phyloP scores from a whole-genome alignment of 2,113 vertebrate genomes.

The Nestor notabilis region DNA sequence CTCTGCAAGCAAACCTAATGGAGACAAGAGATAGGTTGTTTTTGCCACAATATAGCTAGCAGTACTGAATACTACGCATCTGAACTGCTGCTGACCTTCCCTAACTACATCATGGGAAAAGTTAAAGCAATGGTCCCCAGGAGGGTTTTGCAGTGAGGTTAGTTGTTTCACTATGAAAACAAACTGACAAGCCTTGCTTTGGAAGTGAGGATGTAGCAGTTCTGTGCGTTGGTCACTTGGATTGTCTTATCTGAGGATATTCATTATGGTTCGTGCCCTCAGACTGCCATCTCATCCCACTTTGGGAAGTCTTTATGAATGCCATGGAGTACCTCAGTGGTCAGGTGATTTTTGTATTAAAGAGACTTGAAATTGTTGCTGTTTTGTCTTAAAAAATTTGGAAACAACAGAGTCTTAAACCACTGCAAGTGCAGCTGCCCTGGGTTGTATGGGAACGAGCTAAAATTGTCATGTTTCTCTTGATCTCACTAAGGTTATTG shows the following conservation, averaged over 20 bases:
- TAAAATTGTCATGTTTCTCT: background rate
- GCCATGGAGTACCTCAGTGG: background rate
- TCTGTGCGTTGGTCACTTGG: background rate
- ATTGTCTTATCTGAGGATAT: background rate
- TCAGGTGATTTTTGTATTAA: background rate
- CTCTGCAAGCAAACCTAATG: background rate
- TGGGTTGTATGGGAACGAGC: background rate
- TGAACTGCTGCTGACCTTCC: slow-evolving; percentile 12
- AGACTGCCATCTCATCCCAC: background rate
- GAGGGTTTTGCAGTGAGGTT: background rate
- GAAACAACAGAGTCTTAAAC: background rate
- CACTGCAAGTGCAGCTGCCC: background rate
- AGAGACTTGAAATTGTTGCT: background rate
- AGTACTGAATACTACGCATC: background rate
- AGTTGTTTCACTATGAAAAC: slow-evolving; percentile 1
- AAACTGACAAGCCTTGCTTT: background rate
- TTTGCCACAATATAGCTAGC: background rate
- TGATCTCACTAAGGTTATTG: background rate
- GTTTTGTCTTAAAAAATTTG: background rate
- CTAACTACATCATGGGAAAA: background rate
- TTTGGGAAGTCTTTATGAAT: background rate
- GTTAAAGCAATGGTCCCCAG: background rate
- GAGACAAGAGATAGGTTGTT: background rate
- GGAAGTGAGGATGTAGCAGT: background rate
- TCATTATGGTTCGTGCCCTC: background rate